Conservation (phyloP, 2,113 vertebrate species). For the Toxostoma redivivum region DNA sequence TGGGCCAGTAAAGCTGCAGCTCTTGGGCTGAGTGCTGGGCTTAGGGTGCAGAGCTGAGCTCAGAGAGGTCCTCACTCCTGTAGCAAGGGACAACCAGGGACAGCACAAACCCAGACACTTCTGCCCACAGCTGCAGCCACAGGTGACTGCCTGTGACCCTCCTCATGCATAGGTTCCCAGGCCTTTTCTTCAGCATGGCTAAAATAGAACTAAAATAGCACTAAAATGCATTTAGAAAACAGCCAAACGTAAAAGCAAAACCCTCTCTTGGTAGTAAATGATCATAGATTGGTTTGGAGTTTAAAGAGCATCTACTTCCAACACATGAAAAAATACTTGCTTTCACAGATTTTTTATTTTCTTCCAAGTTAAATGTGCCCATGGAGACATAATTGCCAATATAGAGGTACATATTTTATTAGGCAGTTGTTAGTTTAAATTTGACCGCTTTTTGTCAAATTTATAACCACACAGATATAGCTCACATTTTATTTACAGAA, state of each 20-base stretch:
- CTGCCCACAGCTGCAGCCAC: background rate
- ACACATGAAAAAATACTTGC: background rate
- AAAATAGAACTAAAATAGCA: background rate
- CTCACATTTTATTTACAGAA: conserved; percentile 73
- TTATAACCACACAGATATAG: conserved; percentile 49
- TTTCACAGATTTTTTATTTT: conserved; percentile 17
- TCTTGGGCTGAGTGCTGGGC: fast-evolving
- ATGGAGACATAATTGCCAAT: background rate
- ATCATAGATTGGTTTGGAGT: background rate
- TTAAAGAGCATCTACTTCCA: background rate
- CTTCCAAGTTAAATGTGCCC: background rate
- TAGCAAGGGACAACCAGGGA: background rate
- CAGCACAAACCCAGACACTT: background rate
- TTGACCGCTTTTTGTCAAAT: conserved; percentile 55
- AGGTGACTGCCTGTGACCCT: background rate
- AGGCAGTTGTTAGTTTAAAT: conserved; percentile 62
- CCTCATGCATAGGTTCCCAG: background rate
- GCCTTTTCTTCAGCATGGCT: background rate
- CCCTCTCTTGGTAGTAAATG: background rate
- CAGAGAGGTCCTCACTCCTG: fast-evolving
- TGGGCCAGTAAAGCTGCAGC: background rate
- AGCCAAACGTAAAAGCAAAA: background rate
- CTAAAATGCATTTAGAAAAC: background rate
- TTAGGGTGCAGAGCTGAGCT: background rate
- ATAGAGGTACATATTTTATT: background rate